Percentiles rank a stretch among this genome's conserved stretches.
Evolutionary conservation across 2,888 invertebrate genomes (phyloP).

Genomic region (Xanthorhoe spadicearia): DNA sequence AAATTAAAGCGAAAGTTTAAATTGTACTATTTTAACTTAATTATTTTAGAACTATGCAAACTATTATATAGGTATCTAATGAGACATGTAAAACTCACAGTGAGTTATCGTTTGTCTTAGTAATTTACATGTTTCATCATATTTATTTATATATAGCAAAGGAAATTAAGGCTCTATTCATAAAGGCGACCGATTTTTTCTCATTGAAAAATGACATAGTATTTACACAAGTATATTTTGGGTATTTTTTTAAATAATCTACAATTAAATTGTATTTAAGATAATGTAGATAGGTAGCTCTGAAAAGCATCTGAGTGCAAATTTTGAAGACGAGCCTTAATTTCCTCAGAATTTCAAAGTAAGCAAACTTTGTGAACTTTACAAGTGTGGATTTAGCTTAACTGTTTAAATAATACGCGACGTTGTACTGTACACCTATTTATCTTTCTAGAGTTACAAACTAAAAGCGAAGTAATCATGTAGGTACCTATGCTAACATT

Average conservation of each 20-base stretch:
- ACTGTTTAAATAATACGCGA: slow-evolving; percentile 28
- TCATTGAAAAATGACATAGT: too few species aligned
- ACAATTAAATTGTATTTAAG: too few species aligned
- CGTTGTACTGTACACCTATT: slow-evolving; percentile 14
- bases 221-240: too few species aligned
- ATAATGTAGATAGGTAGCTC: too few species aligned
- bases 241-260: too few species aligned
- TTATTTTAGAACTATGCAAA: slow-evolving; percentile 1
- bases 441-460: slow-evolving; percentile 31
- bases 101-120: slow-evolving; percentile 27
- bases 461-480: background rate
- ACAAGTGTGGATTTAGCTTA: slow-evolving; percentile 9
- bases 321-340: too few species aligned
- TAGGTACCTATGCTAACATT: slow-evolving; percentile 16
- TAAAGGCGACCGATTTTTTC: background rate
- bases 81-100: slow-evolving; percentile 29
- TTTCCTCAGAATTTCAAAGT: too few species aligned
- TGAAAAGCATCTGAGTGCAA: too few species aligned
- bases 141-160: slow-evolving; percentile 26
- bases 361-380: too few species aligned
- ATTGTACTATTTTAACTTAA: slow-evolving; percentile 13
- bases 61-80: slow-evolving; percentile 5
- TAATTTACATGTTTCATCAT: too few species aligned
- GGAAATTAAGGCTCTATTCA: slow-evolving; percentile 6
- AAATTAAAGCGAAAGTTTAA: too few species aligned